Percentiles rank a stretch among this genome's conserved stretches.
Evolutionary conservation across 2,797 vertebrate genomes (phyloP).

Genomic region (Kryptopterus vitreolus): DNA sequence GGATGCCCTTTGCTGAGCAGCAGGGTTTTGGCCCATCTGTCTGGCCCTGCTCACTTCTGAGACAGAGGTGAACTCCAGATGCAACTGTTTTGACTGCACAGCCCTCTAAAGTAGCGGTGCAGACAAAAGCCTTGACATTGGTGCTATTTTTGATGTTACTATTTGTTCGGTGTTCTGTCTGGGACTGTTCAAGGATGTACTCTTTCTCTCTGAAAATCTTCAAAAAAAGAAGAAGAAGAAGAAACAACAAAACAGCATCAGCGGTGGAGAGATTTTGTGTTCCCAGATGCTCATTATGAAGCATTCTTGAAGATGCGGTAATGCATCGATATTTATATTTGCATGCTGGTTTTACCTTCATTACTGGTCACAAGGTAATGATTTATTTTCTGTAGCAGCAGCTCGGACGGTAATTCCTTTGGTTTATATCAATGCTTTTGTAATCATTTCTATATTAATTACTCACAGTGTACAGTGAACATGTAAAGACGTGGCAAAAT

Average conservation of each 20-base stretch:
- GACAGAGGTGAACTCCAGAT: slow-evolving; percentile 50
- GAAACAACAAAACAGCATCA: background rate
- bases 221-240: no score
- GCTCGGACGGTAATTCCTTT: background rate
- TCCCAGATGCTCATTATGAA: background rate
- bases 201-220: background rate
- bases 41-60: slow-evolving; percentile 47
- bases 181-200: background rate
- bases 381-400: background rate
- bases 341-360: no score
- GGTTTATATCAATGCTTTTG: background rate
- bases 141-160: slow-evolving; percentile 29
- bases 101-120: slow-evolving; percentile 38
- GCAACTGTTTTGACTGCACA: slow-evolving; percentile 42
- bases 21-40: slow-evolving; percentile 56
- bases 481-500: background rate
- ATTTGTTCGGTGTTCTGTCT: slow-evolving; percentile 38
- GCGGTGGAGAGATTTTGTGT: no score
- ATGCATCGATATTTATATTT: background rate
- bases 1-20: slow-evolving; percentile 54
- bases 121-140: slow-evolving; percentile 33
- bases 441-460: background rate
- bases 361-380: background rate
- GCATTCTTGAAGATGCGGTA: background rate
- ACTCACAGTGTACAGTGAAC: background rate